phyloP scores from a whole-genome alignment of 2,113 vertebrate genomes.

The Solea solea region DNA sequence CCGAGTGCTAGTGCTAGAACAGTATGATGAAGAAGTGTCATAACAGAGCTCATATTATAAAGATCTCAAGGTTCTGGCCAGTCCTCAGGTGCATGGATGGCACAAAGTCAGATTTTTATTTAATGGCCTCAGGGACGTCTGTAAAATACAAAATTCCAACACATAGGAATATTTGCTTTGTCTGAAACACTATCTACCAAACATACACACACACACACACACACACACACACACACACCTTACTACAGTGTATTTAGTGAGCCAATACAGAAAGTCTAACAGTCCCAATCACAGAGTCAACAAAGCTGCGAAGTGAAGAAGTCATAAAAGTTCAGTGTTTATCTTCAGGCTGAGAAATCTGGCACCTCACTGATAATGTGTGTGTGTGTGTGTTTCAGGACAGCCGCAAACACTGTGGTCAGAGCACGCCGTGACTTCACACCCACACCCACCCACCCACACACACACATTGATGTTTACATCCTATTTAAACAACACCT shows the following conservation, averaged over 20 bases:
- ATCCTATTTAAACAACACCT: constrained; percentile 74
- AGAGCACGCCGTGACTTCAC: constrained; percentile 67
- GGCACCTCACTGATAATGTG: constrained; percentile 65
- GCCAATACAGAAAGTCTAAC: constrained; percentile 13
- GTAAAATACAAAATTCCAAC: constrained; percentile 2
- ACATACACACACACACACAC: constrained; percentile 6
- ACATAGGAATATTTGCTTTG: constrained; percentile 23
- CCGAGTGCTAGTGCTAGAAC: no score
- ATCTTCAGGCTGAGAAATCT: constrained; percentile 65
- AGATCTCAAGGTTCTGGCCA: no score
- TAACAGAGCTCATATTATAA: no score
- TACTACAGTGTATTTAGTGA: constrained; percentile 15
- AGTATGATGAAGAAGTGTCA: no score
- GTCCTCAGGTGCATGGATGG: no score
- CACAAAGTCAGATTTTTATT: neutral
- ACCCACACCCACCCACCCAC: constrained; percentile 36
- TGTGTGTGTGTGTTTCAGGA: constrained; percentile 52
- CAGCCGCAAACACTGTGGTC: constrained; percentile 48
- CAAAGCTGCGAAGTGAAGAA: constrained; percentile 52
- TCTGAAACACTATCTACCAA: constrained; percentile 11
- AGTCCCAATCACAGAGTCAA: constrained; percentile 52
- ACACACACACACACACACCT: constrained; percentile 6
- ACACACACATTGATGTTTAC: constrained; percentile 47
- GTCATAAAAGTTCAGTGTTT: constrained; percentile 65
- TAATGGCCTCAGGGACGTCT: neutral